A percentile compares a stretch with the other conserved stretches of the same genome.
These are phyloP conservation scores for Psephotus haematonotus DNA, from an alignment of 2,113 vertebrate species.

Conservation along the genomic window DNA sequence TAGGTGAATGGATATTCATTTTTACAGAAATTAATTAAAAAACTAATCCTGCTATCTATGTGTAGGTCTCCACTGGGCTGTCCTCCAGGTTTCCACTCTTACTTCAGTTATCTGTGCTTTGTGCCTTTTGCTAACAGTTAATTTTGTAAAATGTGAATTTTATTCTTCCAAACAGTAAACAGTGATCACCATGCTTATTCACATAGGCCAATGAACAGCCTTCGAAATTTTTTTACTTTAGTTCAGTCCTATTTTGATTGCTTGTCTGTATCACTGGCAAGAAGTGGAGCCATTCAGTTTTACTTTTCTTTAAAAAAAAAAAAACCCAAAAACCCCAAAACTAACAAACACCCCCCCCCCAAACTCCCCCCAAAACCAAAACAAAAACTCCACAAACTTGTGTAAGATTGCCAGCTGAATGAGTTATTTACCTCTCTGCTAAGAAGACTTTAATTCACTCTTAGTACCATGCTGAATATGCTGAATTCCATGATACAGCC, in stretches of 20 bases:
- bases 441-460: not conserved
- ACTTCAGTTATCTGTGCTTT: not conserved
- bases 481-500: not conserved
- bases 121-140: not conserved
- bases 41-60: fast-evolving
- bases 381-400: not conserved
- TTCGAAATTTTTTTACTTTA: not conserved
- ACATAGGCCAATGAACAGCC: not conserved
- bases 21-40: not conserved
- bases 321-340: too few relatives aligned
- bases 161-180: not conserved
- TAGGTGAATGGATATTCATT: not conserved
- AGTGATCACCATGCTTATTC: not conserved
- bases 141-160: not conserved
- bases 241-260: not conserved
- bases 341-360: too few relatives aligned
- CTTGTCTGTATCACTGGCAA: not conserved
- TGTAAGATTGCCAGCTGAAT: not conserved
- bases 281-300: not conserved
- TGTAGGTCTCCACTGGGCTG: not conserved
- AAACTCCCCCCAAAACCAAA: too few relatives aligned
- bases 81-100: not conserved
- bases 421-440: not conserved
- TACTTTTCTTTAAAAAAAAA: too few relatives aligned
- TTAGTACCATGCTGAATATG: not conserved